Evolutionary conservation across 2,797 vertebrate genomes (phyloP).

Genomic region (Spizella passerina): DNA sequence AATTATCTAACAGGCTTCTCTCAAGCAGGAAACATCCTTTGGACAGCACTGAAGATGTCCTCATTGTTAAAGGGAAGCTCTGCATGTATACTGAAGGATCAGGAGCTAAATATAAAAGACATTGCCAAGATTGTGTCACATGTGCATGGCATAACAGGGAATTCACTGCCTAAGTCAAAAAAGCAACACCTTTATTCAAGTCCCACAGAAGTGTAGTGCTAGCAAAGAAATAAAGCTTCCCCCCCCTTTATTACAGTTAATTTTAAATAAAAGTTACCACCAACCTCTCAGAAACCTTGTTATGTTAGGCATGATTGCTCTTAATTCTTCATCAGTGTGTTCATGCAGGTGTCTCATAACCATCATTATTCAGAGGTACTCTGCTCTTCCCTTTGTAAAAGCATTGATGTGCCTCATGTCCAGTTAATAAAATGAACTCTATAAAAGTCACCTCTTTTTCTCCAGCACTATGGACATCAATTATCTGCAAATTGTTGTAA

Average conservation of each 20-base stretch:
- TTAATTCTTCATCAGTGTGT: background rate
- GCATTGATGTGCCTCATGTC: background rate
- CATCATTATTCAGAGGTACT: background rate
- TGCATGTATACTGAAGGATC: background rate
- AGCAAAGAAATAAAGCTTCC: background rate
- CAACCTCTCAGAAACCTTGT: background rate
- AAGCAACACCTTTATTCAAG: background rate
- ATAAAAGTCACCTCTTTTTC: background rate
- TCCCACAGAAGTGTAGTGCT: background rate
- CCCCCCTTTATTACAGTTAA: background rate
- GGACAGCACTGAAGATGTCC: background rate
- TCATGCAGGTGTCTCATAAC: background rate
- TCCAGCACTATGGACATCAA: background rate
- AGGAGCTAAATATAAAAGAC: background rate
- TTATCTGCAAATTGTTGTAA: background rate
- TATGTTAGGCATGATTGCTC: background rate
- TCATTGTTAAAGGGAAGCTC: background rate
- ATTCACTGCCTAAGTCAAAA: background rate
- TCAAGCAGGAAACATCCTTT: background rate
- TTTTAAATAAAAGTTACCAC: background rate
- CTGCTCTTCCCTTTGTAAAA: background rate
- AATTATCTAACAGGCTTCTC: background rate
- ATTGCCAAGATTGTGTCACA: background rate
- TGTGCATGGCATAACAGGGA: background rate
- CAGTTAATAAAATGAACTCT: background rate